A percentile compares a stretch with the other conserved stretches of the same genome.
These are phyloP conservation scores for Ahaetulla prasina DNA, from an alignment of 2,113 vertebrate genomes.

Conservation along the genomic window DNA sequence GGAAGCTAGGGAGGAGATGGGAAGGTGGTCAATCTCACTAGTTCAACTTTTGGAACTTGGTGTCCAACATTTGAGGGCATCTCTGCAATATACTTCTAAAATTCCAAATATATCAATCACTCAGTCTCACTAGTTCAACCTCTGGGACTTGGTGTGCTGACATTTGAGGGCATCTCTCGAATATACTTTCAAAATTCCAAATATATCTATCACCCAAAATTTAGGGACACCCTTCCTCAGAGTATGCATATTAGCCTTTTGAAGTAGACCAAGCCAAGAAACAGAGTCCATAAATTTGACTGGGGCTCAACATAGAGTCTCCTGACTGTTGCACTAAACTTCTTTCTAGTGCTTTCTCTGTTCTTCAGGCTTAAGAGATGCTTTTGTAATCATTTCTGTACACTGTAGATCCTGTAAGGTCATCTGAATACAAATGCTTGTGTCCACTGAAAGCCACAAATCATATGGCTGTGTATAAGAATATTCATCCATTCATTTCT, in stretches of 20 bases:
- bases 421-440: not conserved
- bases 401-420: not conserved
- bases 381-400: not conserved
- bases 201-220: not conserved
- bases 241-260: not conserved
- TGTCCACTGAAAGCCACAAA: not conserved
- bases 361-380: not conserved
- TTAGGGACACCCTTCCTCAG: not conserved
- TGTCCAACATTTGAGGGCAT: not conserved
- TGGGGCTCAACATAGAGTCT: not conserved
- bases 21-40: not conserved
- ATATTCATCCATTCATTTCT: not conserved
- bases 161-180: not conserved
- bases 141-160: not conserved
- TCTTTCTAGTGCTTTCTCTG: not conserved
- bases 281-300: not conserved
- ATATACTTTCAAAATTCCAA: not conserved
- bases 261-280: not conserved
- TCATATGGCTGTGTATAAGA: not conserved
- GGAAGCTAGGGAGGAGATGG: not conserved
- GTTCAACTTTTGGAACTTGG: not conserved
- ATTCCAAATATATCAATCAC: too few species aligned
- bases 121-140: not conserved
- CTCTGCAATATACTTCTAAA: not conserved
- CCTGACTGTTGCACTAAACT: not conserved